A percentile compares a stretch with the other conserved stretches of the same genome.
These are phyloP conservation scores for Rhynchomys soricoides DNA, from an alignment of 2,113 vertebrate species.

Conservation along the genomic window DNA sequence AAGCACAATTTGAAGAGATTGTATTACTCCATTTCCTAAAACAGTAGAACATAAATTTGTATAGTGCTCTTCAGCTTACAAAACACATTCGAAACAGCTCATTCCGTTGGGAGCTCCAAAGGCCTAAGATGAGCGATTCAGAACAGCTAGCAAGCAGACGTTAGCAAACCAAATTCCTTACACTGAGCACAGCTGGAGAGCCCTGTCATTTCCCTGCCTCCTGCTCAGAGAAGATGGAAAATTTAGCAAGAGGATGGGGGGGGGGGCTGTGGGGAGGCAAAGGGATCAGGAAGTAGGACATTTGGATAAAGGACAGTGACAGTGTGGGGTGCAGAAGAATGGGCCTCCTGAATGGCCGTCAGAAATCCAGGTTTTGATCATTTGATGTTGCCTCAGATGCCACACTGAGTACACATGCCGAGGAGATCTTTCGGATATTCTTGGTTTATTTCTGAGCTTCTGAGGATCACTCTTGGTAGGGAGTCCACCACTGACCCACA, in stretches of 20 bases:
- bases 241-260: conserved; percentile 61
- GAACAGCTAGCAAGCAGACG: conserved; percentile 63
- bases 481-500: background rate
- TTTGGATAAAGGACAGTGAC: conserved; percentile 52
- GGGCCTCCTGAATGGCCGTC: background rate
- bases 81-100: conserved; percentile 67
- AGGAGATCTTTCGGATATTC: background rate
- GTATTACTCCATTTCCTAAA: conserved; percentile 64
- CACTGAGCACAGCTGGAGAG: conserved; percentile 67
- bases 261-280: conserved; percentile 36
- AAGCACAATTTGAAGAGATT: conserved; percentile 32
- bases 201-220: conserved; percentile 45
- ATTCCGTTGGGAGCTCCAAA: conserved; percentile 68
- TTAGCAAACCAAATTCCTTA: conserved; percentile 55
- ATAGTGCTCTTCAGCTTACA: conserved; percentile 69
- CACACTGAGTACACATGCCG: background rate
- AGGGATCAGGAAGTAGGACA: conserved; percentile 62
- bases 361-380: conserved; percentile 29
- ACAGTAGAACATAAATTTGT: conserved; percentile 64
- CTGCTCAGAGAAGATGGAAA: conserved; percentile 63
- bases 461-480: background rate
- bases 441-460: background rate
- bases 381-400: background rate
- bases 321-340: background rate
- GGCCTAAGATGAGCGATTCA: conserved; percentile 63